Evolutionary conservation across 2,888 invertebrate genomes (phyloP).

Genomic region (Ephialtes manifestator): DNA sequence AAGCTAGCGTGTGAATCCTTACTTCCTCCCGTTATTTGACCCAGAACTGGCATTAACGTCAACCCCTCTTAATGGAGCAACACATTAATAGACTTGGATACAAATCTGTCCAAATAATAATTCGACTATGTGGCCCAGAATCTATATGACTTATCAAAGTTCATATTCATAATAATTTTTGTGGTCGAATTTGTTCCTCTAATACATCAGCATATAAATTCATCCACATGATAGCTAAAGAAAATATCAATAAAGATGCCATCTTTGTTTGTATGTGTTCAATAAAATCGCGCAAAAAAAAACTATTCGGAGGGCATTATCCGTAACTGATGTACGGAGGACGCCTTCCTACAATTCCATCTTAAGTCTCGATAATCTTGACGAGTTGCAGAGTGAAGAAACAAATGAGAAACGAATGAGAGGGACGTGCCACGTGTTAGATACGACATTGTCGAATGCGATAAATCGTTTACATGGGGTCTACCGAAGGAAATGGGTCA

Average conservation of each 20-base stretch:
- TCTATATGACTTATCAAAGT: too few relatives aligned
- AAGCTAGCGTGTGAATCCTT: conserved; percentile 28
- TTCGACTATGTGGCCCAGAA: neutral
- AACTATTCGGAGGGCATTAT: too few relatives aligned
- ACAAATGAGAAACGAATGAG: conserved; percentile 11
- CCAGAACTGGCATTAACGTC: neutral
- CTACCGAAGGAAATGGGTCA: conserved; percentile 29
- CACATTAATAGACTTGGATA: conserved; percentile 2
- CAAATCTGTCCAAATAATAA: conserved; percentile 2
- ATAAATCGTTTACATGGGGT: conserved; percentile 26
- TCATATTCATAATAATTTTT: neutral
- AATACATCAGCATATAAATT: neutral
- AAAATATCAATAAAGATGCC: neutral
- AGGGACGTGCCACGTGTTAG: neutral
- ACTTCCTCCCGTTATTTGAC: conserved; percentile 9
- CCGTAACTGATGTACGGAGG: too few relatives aligned
- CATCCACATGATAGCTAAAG: neutral
- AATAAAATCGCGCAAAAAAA: too few relatives aligned
- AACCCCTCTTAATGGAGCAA: conserved; percentile 6
- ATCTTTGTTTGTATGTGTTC: neutral
- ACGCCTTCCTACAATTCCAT: neutral
- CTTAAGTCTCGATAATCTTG: neutral
- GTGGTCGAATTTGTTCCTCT: neutral
- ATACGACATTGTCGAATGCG: conserved; percentile 11
- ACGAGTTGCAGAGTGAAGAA: neutral